Conservation (phyloP, 2,113 vertebrate genomes). For the Corydoras sp. region DNA sequence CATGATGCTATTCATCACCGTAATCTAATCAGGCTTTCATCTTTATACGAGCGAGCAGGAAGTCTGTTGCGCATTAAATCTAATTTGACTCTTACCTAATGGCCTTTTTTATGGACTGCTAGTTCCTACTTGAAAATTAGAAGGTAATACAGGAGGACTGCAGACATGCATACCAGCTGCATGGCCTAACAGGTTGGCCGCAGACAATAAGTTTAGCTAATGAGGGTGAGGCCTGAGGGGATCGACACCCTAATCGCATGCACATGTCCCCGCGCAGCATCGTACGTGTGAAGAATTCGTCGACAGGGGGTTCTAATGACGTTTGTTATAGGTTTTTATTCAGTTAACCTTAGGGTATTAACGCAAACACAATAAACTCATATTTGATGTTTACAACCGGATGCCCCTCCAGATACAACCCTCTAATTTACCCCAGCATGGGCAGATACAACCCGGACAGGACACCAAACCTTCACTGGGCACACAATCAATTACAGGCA, state of each 20-base stretch:
- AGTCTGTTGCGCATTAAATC: conserved; percentile 28
- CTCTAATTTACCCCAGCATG: too few relatives aligned
- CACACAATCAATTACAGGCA: too few relatives aligned
- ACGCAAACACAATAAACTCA: too few relatives aligned
- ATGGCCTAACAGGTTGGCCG: conserved; percentile 23
- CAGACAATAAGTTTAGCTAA: conserved; percentile 34
- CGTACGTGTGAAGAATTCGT: neutral
- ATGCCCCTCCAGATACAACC: too few relatives aligned
- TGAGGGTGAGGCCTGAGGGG: conserved; percentile 35
- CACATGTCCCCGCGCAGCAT: conserved; percentile 19
- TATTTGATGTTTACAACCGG: too few relatives aligned
- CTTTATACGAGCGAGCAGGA: conserved; percentile 33
- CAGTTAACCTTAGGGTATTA: too few relatives aligned
- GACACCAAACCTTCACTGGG: too few relatives aligned
- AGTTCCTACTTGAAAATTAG: conserved; percentile 31
- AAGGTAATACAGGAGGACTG: neutral
- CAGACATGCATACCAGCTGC: conserved; percentile 27
- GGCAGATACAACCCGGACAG: too few relatives aligned
- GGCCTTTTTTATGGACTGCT: conserved; percentile 26
- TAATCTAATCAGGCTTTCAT: conserved; percentile 28
- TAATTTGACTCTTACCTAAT: conserved; percentile 30
- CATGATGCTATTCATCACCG: neutral
- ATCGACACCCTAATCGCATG: conserved; percentile 38
- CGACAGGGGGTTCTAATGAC: too few relatives aligned
- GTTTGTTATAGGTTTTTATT: too few relatives aligned